Base-by-base conservation (phyloP, 2,888 invertebrate genomes). In the Palloptera scutellata region DNA sequence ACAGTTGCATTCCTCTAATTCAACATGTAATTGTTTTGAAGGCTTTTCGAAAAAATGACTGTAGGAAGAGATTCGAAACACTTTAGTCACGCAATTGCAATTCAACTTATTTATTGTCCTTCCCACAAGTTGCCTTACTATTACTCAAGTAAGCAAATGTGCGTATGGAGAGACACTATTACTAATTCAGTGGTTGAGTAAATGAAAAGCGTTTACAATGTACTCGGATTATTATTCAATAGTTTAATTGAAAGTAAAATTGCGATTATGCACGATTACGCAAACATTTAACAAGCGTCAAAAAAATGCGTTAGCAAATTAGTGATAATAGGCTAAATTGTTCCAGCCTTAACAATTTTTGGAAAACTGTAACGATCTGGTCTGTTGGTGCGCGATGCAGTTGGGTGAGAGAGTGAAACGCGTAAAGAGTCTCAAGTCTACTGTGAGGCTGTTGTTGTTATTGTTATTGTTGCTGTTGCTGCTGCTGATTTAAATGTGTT, bases 311-410 rank as follows among this genome's bases (percentile, higher is more conserved):
- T 73, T 13, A 72, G 69, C 70, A 71, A 79, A 79, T 78, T 78
- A 76, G 80, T 75, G 78, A 79, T 78, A 78, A 79, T 78, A 74
- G 78, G 70, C 77, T 76, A 78, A 77, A 79, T 77, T 79, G 78
- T 78, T 72, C 76, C 77, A 78, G 75, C 77, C 77, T 72, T 72
- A 79, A 66, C 13, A 48, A 15, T 15, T 48, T 54, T 19, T 17
- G 20, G 12, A n/a, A 12, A 19, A 19, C 15, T 19, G 19, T 19
- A 54, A 4, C 15, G 19, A 19, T 15, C 64, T 65, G 48, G 10
- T 73, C 68, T 61, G 64, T 66, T 51, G 53, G 41, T 53, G 51
- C 60, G 41, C 64, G 15, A 17, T 51, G 51, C n/a, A 19, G 59
- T 15, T 72, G 69, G 72, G 72, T 61, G 30, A 30, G 30, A 30